phyloP scores from a whole-genome alignment of 2,113 vertebrate species.

The Cottus gobio region DNA sequence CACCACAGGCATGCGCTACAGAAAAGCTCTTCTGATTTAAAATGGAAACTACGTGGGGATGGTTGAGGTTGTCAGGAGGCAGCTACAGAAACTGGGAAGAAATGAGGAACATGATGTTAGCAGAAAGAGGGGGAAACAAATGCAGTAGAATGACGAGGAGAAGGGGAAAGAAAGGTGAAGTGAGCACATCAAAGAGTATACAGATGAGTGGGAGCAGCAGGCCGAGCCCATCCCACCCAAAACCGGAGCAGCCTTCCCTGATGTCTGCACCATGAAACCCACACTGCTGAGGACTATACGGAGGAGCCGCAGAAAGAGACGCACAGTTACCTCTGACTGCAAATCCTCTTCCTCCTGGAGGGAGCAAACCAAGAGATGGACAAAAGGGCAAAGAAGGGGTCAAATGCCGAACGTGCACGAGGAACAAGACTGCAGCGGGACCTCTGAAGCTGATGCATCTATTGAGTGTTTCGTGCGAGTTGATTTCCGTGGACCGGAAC shows the following conservation, averaged over 20 bases:
- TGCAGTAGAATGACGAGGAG: conserved; percentile 14
- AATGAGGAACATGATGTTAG: conserved; percentile 68
- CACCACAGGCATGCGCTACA: conserved; percentile 57
- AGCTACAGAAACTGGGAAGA: conserved; percentile 68
- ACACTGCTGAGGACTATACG: conserved; percentile 48
- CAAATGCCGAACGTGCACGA: conserved; percentile 41
- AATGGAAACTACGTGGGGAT: conserved; percentile 47
- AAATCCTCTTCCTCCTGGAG: conserved; percentile 83
- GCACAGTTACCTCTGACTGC: conserved; percentile 83
- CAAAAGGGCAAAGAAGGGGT: conserved; percentile 59
- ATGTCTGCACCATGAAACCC: conserved; percentile 56
- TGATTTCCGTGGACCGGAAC: not conserved
- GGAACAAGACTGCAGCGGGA: conserved; percentile 11
- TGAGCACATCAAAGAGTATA: conserved; percentile 4
- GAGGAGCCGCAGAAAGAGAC: conserved; percentile 32
- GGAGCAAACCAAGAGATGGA: conserved; percentile 67
- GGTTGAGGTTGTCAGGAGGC: conserved; percentile 65
- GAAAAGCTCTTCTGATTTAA: conserved; percentile 24
- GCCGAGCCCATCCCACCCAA: not conserved
- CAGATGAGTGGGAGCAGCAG: conserved; percentile 38
- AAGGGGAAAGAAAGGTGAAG: conserved; percentile 1
- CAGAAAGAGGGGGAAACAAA: conserved; percentile 13
- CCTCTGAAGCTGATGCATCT: conserved; percentile 24
- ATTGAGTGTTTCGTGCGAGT: not conserved
- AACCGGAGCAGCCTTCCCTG: conserved; percentile 25